phyloP scores from a whole-genome alignment of 1,140 invertebrate species.

The Eriosoma lanigerum region DNA sequence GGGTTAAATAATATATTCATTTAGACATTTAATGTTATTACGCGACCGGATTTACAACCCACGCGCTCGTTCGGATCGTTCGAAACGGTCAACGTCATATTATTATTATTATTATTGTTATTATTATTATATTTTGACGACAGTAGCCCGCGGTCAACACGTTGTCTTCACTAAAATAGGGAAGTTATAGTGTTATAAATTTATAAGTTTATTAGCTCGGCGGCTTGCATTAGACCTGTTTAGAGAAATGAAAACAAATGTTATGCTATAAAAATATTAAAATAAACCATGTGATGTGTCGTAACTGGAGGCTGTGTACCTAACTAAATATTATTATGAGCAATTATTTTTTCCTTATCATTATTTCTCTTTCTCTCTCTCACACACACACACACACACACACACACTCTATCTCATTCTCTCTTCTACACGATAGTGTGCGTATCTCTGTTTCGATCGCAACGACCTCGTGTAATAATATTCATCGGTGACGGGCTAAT shows the following conservation, averaged over 20 bases:
- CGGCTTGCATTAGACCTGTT: neutral
- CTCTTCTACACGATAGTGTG: no score
- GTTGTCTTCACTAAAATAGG: neutral
- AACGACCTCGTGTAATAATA: no score
- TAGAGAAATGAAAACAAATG: neutral
- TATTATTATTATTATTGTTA: no score
- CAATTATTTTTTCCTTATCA: neutral
- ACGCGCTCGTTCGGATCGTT: neutral
- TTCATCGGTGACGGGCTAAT: no score
- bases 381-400: no score
- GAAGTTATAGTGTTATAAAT: neutral
- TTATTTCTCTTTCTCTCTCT: neutral
- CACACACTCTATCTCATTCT: neutral
- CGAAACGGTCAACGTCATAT: no score
- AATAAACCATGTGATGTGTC: neutral
- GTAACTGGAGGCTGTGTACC: slow-evolving; percentile 6
- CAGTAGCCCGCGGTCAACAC: slow-evolving; percentile 20
- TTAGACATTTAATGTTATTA: neutral
- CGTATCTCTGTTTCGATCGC: no score
- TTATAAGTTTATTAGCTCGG: neutral
- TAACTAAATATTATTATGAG: neutral
- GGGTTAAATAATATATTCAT: neutral
- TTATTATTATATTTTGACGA: neutral
- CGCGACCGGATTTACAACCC: slow-evolving; percentile 17
- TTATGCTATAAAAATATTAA: neutral